A percentile compares a stretch with the other conserved stretches of the same genome.
Evolutionary conservation across 2,797 vertebrate species (phyloP).

Genomic region (Synaphobranchus kaupii): DNA sequence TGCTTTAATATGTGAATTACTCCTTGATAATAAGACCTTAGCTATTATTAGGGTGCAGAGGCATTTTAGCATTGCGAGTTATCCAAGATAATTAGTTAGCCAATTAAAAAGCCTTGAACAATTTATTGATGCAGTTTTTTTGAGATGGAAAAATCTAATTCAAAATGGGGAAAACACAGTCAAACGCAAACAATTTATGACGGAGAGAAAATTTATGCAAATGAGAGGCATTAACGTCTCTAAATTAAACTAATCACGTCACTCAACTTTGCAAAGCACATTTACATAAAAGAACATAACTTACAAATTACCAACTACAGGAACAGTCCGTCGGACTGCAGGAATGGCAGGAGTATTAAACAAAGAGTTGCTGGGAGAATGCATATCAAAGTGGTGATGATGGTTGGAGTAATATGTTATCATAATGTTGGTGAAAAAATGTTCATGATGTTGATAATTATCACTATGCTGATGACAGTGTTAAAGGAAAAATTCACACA

Average conservation of each 20-base stretch:
- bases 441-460: not conserved
- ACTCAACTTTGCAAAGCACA: conserved; percentile 24
- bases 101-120: not conserved
- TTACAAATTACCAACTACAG: conserved; percentile 40
- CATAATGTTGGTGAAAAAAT: conserved; percentile 9
- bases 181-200: not conserved
- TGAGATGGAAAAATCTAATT: not conserved
- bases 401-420: conserved; percentile 31
- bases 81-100: not conserved
- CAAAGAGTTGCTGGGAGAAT: not conserved
- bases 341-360: not conserved
- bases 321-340: not conserved
- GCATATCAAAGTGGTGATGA: not conserved
- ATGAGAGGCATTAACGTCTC: not conserved
- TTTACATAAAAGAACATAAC: conserved; percentile 44
- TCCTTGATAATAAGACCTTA: not conserved
- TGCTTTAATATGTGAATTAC: not conserved
- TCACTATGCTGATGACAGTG: not conserved
- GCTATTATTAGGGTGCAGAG: not conserved
- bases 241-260: conserved; percentile 20
- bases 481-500: not conserved
- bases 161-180: not conserved
- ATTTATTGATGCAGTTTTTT: not conserved
- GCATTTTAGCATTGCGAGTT: not conserved
- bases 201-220: not conserved